Percentiles rank a stretch among this genome's conserved stretches.
Conservation (phyloP, 1,140 invertebrate genomes). For the Colletes latitarsis region DNA sequence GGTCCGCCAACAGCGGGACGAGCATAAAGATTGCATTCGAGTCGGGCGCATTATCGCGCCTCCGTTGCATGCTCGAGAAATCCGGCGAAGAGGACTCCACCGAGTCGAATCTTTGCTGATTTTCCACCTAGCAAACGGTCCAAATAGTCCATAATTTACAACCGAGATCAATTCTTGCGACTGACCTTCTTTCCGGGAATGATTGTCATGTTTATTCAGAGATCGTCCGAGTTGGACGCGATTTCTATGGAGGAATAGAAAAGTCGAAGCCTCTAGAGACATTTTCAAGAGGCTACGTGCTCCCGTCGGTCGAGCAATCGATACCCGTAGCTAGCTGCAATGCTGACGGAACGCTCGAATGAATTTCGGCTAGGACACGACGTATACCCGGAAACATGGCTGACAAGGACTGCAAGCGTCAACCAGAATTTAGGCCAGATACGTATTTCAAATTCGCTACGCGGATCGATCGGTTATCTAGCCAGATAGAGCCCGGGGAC, state of each 20-base stretch:
- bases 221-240: not conserved
- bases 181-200: not conserved
- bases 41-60: too few species aligned
- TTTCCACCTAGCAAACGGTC: too few species aligned
- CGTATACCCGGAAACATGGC: not conserved
- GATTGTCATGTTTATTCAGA: not conserved
- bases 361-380: not conserved
- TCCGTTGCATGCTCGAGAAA: too few species aligned
- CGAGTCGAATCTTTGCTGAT: too few species aligned
- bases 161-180: not conserved
- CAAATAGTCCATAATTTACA: too few species aligned
- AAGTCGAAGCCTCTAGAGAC: not conserved
- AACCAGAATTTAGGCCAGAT: not conserved
- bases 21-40: too few species aligned
- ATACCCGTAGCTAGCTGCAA: constrained; percentile 4
- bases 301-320: constrained; percentile 1
- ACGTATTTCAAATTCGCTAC: too few species aligned
- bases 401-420: not conserved
- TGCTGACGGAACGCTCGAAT: not conserved
- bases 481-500: too few species aligned
- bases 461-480: too few species aligned
- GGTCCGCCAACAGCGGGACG: too few species aligned
- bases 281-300: constrained; percentile 1
- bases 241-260: constrained; percentile 3
- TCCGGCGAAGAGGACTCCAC: too few species aligned